Conservation (phyloP, 2,888 invertebrate species). For the Eurois occulta region DNA sequence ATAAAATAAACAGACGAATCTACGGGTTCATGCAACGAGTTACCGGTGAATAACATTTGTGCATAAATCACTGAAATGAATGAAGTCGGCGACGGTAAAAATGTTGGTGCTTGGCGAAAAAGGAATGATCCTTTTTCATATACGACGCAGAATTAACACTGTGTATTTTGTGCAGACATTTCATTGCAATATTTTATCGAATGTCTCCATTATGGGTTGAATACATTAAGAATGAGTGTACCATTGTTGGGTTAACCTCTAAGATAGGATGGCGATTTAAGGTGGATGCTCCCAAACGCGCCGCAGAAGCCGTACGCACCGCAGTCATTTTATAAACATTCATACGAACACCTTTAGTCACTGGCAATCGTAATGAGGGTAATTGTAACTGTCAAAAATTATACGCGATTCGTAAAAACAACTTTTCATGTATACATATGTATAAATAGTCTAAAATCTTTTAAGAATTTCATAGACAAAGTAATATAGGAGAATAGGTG, state of each 20-base stretch:
- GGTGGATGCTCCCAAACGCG: neutral
- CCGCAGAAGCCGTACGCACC: neutral
- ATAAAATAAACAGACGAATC: neutral
- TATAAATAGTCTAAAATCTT: neutral
- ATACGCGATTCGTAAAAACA: no score
- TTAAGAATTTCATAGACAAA: neutral
- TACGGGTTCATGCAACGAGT: neutral
- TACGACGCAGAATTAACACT: neutral
- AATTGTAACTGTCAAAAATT: neutral
- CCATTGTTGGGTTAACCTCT: no score
- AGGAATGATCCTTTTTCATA: neutral
- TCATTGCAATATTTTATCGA: no score
- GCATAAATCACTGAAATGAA: neutral
- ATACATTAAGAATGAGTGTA: neutral
- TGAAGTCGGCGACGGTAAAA: neutral
- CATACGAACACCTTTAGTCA: neutral
- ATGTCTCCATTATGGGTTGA: no score
- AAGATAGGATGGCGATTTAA: neutral
- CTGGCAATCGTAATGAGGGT: neutral
- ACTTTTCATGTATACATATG: neutral
- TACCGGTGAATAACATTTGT: neutral
- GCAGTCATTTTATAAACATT: neutral
- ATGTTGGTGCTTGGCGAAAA: neutral
- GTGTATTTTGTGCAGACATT: no score
- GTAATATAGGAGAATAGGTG: constrained; percentile 1